A percentile compares a stretch with the other conserved stretches of the same genome.
Conservation (phyloP, 37 sponge, comb jelly and placozoan genomes). For the Oopsacas minuta region DNA sequence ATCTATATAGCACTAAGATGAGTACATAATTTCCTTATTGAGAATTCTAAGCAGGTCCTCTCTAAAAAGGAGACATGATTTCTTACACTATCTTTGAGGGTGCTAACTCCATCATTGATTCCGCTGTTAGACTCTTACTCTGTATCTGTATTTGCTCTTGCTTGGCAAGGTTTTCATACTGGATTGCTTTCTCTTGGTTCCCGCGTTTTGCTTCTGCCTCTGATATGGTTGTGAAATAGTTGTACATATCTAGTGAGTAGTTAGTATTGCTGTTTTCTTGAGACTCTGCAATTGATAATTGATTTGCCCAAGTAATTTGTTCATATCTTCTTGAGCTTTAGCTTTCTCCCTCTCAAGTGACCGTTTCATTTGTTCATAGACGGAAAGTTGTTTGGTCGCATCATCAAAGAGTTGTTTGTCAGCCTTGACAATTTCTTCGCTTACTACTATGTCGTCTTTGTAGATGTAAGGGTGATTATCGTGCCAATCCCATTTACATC, state of each 20-base stretch:
- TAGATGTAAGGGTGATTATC: background rate
- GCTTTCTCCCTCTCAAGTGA: background rate
- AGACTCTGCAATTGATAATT: background rate
- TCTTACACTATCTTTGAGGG: background rate
- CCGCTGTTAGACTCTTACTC: background rate
- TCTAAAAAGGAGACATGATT: background rate
- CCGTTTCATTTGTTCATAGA: background rate
- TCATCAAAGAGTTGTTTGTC: background rate
- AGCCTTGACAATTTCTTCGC: background rate
- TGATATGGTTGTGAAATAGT: background rate
- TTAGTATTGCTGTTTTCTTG: background rate
- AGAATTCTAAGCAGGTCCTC: too few relatives aligned
- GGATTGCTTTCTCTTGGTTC: background rate
- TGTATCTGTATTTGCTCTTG: background rate
- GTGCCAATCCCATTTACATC: background rate
- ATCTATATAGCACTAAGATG: too few relatives aligned
- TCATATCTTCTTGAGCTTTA: background rate
- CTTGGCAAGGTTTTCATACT: background rate
- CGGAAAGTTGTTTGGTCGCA: background rate
- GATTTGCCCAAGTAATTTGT: background rate
- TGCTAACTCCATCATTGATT: background rate
- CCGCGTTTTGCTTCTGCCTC: background rate
- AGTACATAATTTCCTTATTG: too few relatives aligned
- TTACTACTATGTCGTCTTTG: background rate
- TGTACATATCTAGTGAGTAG: background rate